phyloP scores from a whole-genome alignment of 2,888 invertebrate species.

The Spatulosminthurus flaviceps region DNA sequence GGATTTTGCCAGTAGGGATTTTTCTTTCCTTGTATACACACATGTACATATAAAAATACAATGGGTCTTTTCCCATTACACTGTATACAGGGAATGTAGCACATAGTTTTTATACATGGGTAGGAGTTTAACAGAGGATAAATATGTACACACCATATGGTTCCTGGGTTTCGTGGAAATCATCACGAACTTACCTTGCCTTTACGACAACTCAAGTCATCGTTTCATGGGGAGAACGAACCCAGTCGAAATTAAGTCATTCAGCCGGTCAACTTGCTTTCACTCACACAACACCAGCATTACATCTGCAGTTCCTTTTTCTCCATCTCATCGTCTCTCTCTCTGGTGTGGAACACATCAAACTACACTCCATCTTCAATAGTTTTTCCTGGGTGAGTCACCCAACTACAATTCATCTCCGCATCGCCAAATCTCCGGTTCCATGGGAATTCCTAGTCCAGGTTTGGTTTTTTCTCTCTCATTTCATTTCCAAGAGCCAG shows the following conservation, averaged over 20 bases:
- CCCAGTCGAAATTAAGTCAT: conserved; percentile 46
- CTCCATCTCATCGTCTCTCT: conserved; percentile 13
- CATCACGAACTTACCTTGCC: conserved; percentile 41
- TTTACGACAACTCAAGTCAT: conserved; percentile 34
- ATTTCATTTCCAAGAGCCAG: no score
- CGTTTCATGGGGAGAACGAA: conserved; percentile 36
- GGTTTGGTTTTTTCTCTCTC: no score
- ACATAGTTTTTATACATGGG: no score
- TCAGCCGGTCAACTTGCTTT: conserved; percentile 45
- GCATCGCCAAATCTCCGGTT: background rate
- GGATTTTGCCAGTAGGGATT: conserved; percentile 3
- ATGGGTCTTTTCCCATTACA: no score
- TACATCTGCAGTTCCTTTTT: background rate
- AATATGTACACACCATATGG: background rate
- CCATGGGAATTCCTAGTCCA: background rate
- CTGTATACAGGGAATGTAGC: background rate
- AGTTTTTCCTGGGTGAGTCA: conserved; percentile 11
- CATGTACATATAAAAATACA: no score
- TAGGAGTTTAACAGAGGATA: no score
- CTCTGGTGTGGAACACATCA: background rate
- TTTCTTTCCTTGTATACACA: background rate
- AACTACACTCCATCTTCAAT: conserved; percentile 7
- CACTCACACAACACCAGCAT: conserved; percentile 36
- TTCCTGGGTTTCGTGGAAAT: conserved; percentile 19
- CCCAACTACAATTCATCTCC: no score